A percentile compares a stretch with the other conserved stretches of the same genome.
Conservation (phyloP, 2,797 vertebrate genomes). For the Busarellus nigricollis region DNA sequence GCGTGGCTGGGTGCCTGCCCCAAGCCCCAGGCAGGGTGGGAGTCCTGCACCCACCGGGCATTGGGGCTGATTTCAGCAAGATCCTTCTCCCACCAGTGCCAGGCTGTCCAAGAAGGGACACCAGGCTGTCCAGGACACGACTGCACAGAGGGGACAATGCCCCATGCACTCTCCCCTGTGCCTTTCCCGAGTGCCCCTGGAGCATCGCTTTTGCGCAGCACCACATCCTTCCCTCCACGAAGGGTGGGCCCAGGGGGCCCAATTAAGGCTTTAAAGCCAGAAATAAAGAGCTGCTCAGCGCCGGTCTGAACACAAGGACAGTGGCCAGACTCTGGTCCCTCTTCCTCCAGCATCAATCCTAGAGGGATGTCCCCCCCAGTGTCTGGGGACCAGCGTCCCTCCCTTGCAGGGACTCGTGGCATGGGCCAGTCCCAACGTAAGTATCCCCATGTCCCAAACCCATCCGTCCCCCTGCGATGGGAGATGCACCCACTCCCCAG, state of each 20-base stretch:
- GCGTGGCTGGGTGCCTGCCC: background rate
- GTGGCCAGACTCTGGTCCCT: background rate
- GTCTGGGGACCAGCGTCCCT: accelerated
- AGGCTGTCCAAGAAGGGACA: background rate
- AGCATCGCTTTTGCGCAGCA: accelerated
- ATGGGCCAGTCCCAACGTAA: accelerated
- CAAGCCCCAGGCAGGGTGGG: background rate
- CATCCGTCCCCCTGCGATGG: background rate
- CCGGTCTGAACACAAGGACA: background rate
- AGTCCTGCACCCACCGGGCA: accelerated
- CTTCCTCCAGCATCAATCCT: background rate
- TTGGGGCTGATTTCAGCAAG: background rate
- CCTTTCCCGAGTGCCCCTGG: accelerated
- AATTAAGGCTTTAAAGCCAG: background rate
- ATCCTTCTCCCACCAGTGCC: background rate
- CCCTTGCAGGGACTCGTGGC: background rate
- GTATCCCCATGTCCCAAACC: background rate
- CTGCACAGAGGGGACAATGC: background rate
- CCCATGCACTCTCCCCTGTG: background rate
- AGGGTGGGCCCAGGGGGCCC: accelerated
- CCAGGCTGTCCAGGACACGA: background rate
- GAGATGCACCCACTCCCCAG: background rate
- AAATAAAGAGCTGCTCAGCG: background rate
- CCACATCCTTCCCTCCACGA: accelerated
- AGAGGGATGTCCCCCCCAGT: background rate